These are phyloP conservation scores for Adoxophyes honmai DNA, from an alignment of 1,140 invertebrate genomes.

Conservation along the genomic window DNA sequence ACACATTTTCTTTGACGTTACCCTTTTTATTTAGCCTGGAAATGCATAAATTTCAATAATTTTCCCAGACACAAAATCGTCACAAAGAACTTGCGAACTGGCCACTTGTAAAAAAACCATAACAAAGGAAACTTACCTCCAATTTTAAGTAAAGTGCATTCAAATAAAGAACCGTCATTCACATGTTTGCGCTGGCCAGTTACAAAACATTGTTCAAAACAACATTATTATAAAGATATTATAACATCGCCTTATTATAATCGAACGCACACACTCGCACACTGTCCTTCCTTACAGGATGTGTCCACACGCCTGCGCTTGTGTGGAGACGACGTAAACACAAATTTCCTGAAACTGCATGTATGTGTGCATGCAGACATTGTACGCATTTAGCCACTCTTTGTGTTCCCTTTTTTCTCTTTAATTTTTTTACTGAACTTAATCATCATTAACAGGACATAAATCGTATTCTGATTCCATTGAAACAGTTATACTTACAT, in stretches of 20 bases:
- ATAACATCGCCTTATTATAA: conserved; percentile 17
- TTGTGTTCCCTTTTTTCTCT: background rate
- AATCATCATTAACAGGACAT: background rate
- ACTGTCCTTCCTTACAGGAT: conserved; percentile 17
- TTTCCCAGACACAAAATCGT: no score
- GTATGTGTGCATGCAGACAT: conserved; percentile 1
- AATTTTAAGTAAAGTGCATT: conserved; percentile 9
- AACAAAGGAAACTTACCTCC: conserved; percentile 13
- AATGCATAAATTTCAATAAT: no score
- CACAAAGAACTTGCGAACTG: no score
- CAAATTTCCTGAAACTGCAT: conserved; percentile 12
- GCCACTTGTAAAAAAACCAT: background rate
- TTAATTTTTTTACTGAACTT: background rate
- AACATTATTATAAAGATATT: conserved; percentile 11
- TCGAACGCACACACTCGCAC: conserved; percentile 10
- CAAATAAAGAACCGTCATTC: conserved; percentile 9
- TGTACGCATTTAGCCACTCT: background rate
- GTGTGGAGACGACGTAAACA: conserved; percentile 17
- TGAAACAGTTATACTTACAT: conserved; percentile 1
- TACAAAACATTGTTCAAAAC: conserved; percentile 22
- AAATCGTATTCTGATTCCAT: background rate
- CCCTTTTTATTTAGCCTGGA: no score
- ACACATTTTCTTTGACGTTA: no score
- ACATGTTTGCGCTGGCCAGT: conserved; percentile 5
- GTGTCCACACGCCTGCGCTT: background rate